A percentile compares a stretch with the other conserved stretches of the same genome.
These are phyloP conservation scores for Carduelis carduelis DNA, from an alignment of 2,797 vertebrate species.

Conservation along the genomic window DNA sequence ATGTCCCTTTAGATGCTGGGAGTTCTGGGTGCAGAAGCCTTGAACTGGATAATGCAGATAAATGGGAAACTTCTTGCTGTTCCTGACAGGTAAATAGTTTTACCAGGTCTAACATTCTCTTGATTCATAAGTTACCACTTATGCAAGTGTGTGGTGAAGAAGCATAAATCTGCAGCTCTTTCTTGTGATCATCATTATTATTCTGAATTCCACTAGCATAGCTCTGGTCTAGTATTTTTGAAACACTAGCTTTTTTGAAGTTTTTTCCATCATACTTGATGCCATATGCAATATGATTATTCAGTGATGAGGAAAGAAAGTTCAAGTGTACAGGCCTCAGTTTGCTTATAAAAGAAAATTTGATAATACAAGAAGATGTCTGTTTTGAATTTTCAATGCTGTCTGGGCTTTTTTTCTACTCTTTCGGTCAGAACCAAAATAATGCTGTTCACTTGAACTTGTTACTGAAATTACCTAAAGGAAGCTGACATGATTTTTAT, in stretches of 20 bases:
- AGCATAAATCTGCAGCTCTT: background rate
- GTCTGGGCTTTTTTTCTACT: background rate
- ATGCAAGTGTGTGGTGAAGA: accelerated
- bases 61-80: background rate
- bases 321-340: background rate
- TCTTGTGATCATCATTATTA: background rate
- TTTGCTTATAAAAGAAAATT: background rate
- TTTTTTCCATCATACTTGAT: background rate
- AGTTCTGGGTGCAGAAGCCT: background rate
- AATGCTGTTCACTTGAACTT: background rate
- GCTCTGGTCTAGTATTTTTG: background rate
- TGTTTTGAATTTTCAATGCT: background rate
- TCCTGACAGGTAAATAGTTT: background rate
- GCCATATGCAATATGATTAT: accelerated
- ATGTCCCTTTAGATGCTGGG: background rate
- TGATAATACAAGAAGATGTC: background rate
- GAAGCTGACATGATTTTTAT: background rate
- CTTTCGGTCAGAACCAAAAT: background rate
- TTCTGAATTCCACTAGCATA: background rate
- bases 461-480: background rate
- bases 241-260: background rate
- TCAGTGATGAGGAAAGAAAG: background rate
- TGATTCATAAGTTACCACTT: background rate
- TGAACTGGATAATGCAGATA: background rate
- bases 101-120: background rate